Evolutionary conservation across 2,797 vertebrate genomes (phyloP), one percentile per base, ranked within the genome.

Genomic region (Gallirallus australis): DNA sequence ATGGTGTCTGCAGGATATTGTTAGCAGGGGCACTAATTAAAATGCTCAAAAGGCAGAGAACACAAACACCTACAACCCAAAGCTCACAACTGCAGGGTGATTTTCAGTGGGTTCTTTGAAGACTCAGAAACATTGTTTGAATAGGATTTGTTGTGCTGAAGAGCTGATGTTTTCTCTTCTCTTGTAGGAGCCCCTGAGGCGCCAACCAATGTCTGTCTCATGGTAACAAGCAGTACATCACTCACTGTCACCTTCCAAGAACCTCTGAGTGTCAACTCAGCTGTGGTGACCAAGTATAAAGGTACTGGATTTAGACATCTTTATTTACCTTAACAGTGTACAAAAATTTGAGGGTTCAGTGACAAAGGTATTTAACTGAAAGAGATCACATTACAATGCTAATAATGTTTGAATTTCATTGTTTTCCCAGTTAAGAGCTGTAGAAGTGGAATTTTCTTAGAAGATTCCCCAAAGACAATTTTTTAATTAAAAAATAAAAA

Each of bases 271-370:
- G 98, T 99, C 96, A 99, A 99, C 92, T 98, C 99, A 61, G 99
- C 99, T 33, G 99, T 99, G 91, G 99, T 99, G 91, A 99, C 99
- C 96, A 99, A 98, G 97, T 99, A 99, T 98, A 99, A 98, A 99
- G 99, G 99, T 99, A 98, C 78, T 89, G 86, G 14, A 78, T 92
- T 95, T 91, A 78, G 47, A 40, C 61, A 47, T 59, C 64, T 97
- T 93, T 91, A 65, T 39, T 82, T 89, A n/a, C 59, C 66, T 82
- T 89, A 80, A 82, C 83, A 94, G 35, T 25, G 77, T 33, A 15
- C 24, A 48, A 61, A 84, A 79, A 54, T 40, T 12, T n/a, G 23
- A 68, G 47, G 35, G 5, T 65, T 65, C 35, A 70, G 35, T 47
- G 50, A 33, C 45, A 79, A 64, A 75, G n/a, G 5, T 76, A n/a